Percentiles rank a stretch among this genome's conserved stretches.
phyloP scores from a whole-genome alignment of 2,113 vertebrate genomes.

The Elephas maximus region DNA sequence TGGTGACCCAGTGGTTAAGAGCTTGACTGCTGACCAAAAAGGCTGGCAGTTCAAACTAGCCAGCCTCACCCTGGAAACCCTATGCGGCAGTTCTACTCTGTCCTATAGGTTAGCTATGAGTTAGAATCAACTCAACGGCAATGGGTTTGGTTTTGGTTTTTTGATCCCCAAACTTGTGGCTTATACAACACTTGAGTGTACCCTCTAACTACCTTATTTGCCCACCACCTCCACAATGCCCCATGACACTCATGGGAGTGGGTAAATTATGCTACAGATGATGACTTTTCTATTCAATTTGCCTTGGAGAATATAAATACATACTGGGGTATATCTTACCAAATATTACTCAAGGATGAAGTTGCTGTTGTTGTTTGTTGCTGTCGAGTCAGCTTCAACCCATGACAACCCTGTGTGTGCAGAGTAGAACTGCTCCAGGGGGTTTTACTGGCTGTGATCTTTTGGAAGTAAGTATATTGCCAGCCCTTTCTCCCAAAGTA shows the following conservation, averaged over 20 bases:
- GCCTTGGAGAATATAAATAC: not conserved
- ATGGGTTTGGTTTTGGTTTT: too few species aligned
- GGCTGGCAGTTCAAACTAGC: too few species aligned
- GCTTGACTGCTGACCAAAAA: too few species aligned
- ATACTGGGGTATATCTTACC: not conserved
- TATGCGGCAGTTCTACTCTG: too few species aligned
- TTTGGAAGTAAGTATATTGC: not conserved
- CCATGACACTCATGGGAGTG: not conserved
- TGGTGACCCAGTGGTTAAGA: too few species aligned
- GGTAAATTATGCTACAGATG: not conserved
- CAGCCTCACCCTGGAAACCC: too few species aligned
- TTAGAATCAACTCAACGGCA: too few species aligned
- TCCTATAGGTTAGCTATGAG: too few species aligned
- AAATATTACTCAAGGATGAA: not conserved
- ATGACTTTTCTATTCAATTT: not conserved
- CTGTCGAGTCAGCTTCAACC: not conserved
- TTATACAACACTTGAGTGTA: not conserved
- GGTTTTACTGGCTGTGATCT: not conserved
- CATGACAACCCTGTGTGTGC: not conserved
- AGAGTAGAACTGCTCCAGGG: not conserved
- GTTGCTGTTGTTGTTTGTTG: not conserved
- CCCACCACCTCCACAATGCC: fast-evolving
- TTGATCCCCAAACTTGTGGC: not conserved
- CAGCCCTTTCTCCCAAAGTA: not conserved
- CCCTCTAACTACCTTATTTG: not conserved